Evolutionary conservation across 2,797 vertebrate species (phyloP), one percentile per base, ranked within the genome.

Genomic region (Syndactyla subalaris): DNA sequence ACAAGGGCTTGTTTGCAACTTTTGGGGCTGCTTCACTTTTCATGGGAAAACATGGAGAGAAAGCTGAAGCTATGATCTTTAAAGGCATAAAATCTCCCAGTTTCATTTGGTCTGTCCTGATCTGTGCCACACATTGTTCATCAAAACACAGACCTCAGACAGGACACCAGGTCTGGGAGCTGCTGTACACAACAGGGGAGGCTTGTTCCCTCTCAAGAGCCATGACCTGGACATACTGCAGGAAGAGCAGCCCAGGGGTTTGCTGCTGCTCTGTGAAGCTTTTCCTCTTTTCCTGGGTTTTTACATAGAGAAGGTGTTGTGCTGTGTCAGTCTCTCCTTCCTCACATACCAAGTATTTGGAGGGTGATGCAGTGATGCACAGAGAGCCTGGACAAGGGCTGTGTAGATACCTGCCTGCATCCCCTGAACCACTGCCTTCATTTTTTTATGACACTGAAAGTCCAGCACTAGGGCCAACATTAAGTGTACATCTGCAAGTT

Each of bases 131-230:
- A 2, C 43, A 49, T 32, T 7, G 10, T 3, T 77, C 49, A 21
- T 30, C 49, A 65, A 72, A 90, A 70, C 10, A 20, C 43, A 54
- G 38, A 29, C 26, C 20, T 48, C 21, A 4, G 7, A 10, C 22
- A 6, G 43, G 27, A 68, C 48, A 15, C 2, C 0, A 1, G 13
- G 26, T 8, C 21, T 14, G 49, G 48, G 24, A 70, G 51, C 27
- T 1, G 0, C 23, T 0, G 2, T 45, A n/a, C 5, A 0, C 15
- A 6, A 27, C 2, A 1, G 12, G 13, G 21, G 43, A 24, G 27
- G 20, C 20, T 18, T 46, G 30, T 62, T 57, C 54, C 34, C 39
- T 22, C 27, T 10, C 1, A 0, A 6, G 22, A 55, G 52, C 65
- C 43, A 3, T 7, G 43, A 34, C 18, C 14, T 3, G 10, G 79